Evolutionary conservation across 2,113 vertebrate genomes (phyloP).

Genomic region (Psilopsiagon aurifrons): DNA sequence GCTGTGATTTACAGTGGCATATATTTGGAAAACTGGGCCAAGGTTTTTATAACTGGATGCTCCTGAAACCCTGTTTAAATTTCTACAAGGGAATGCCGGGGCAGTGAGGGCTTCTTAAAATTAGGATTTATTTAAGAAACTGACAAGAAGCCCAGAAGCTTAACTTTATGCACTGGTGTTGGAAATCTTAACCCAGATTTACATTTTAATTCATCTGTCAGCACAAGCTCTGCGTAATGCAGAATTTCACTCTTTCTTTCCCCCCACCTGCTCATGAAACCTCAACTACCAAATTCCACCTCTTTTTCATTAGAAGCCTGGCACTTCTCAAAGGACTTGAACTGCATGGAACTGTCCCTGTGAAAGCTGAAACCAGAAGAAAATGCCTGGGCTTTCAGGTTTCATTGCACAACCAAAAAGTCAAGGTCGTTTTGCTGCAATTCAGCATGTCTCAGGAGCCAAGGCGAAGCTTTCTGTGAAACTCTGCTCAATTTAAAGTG

Average conservation of each 20-base stretch:
- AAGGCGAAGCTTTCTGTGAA: neutral
- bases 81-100: neutral
- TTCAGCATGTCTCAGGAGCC: neutral
- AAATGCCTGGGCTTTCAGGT: constrained; percentile 7
- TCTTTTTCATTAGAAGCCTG: constrained; percentile 52
- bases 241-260: constrained; percentile 47
- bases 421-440: neutral
- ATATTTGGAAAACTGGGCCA: constrained; percentile 7
- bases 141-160: constrained; percentile 33
- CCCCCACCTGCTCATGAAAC: constrained; percentile 30
- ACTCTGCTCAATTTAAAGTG: neutral
- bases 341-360: neutral
- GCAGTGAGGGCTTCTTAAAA: constrained; percentile 19
- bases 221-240: constrained; percentile 59
- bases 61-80: constrained; percentile 19
- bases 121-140: constrained; percentile 43
- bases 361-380: constrained; percentile 58
- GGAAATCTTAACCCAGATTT: constrained; percentile 49
- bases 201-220: constrained; percentile 66
- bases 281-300: constrained; percentile 36
- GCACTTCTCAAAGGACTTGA: constrained; percentile 44
- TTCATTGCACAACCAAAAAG: constrained; percentile 8
- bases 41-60: constrained; percentile 30
- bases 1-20: constrained; percentile 23
- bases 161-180: constrained; percentile 20